phyloP scores from a whole-genome alignment of 2,888 invertebrate genomes.

The Amiota mariae region DNA sequence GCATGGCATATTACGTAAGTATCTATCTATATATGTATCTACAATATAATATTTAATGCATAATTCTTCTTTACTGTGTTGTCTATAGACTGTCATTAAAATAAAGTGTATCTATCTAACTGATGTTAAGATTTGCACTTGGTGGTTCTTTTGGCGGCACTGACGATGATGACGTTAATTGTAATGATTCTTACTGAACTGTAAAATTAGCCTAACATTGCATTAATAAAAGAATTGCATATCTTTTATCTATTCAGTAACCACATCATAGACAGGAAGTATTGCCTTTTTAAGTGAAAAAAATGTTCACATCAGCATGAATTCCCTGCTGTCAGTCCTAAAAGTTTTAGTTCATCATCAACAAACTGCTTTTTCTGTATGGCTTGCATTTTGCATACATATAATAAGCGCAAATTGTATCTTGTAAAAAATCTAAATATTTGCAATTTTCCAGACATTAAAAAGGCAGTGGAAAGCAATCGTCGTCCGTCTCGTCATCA shows the following conservation, averaged over 20 bases:
- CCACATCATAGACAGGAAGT: too few relatives aligned
- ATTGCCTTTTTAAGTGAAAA: too few relatives aligned
- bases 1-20: too few relatives aligned
- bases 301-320: too few relatives aligned
- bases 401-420: neutral
- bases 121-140: constrained; percentile 5
- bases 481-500: constrained; percentile 39
- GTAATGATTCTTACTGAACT: constrained; percentile 67
- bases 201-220: constrained; percentile 63
- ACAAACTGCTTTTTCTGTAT: too few relatives aligned
- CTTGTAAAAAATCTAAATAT: neutral
- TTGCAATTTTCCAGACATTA: constrained; percentile 68
- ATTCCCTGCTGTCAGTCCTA: neutral
- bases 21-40: neutral
- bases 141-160: constrained; percentile 9
- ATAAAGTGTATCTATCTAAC: constrained; percentile 3
- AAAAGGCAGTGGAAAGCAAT: constrained; percentile 60
- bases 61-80: neutral
- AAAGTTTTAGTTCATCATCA: too few relatives aligned
- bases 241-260: too few relatives aligned
- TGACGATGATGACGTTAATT: neutral
- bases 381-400: too few relatives aligned
- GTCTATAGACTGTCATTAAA: constrained; percentile 16
- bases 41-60: constrained; percentile 3
- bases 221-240: too few relatives aligned